Evolutionary conservation across 2,797 vertebrate genomes (phyloP), one percentile per base, ranked within the genome.

Genomic region (Sorex maritimensis): DNA sequence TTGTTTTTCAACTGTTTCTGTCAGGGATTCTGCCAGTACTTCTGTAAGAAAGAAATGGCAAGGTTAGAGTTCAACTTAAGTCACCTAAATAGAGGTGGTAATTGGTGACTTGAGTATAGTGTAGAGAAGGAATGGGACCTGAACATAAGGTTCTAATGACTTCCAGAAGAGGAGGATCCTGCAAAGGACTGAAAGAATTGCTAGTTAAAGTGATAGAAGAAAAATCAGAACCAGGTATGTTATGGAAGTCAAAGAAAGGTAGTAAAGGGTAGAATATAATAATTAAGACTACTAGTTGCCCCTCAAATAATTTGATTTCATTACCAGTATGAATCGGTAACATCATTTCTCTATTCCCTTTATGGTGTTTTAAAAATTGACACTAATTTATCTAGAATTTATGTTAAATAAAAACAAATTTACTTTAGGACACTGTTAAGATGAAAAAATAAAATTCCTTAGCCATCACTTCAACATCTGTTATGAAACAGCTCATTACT

Each of bases 311-410:
- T 19, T 92, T 26, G 68, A 81, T 55, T 83, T 81, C 46, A 4
- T 75, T 49, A 84, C 11, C 28, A 11, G 58, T 8, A 2, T 87
- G 52, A 87, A 74, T 86, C 61, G 65, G 58, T 61, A 58, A 58
- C 15, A 1, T 72, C 83, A 77, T 93, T 94, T 84, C 34, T 86
- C 12, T 49, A 26, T 79, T 86, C 63, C 65, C 14, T 68, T 85
- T 68, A 88, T 26, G 94, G 49, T 75, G 14, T 15, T 79, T 94
- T 94, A 61, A 78, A 14, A 24, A 79, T 92, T 74, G 81, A 84
- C 5, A 63, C 73, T 90, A 88, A 78, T 14, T 77, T 94, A 81
- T 23, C 28, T 92, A 82, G 14, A 92, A 93, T 82, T 92, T 90
- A 82, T 78, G 69, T 93, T 65, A 63, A 28, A 72, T 90, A 69